Evolutionary conservation across 2,113 vertebrate species (phyloP).

Genomic region (Copsychus sechellarum): DNA sequence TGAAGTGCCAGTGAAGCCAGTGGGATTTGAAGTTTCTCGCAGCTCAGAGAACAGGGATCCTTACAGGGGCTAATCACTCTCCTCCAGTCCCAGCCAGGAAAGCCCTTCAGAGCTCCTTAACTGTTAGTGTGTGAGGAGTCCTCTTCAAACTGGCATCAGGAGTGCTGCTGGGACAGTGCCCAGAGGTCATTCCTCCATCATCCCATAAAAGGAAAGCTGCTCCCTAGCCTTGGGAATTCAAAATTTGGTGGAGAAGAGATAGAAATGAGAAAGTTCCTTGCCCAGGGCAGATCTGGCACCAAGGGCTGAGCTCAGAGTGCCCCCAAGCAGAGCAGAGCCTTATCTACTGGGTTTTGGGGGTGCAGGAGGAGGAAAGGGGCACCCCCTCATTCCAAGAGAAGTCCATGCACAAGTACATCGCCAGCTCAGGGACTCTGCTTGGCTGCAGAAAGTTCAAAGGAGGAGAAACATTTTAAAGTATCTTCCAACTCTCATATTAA

Average conservation of each 20-base stretch:
- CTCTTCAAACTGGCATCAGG: background rate
- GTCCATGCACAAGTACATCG: fast-evolving
- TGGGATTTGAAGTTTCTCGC: slow-evolving; percentile 40
- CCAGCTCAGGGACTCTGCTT: slow-evolving; percentile 24
- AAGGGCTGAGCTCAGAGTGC: background rate
- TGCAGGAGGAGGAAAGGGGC: background rate
- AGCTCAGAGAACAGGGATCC: background rate
- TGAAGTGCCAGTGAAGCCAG: slow-evolving; percentile 57
- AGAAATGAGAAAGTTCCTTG: background rate
- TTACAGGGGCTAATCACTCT: slow-evolving; percentile 3
- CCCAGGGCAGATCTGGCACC: background rate
- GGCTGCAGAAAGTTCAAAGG: slow-evolving; percentile 66
- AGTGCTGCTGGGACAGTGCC: background rate
- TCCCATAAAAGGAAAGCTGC: background rate
- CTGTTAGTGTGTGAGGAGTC: background rate
- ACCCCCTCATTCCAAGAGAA: background rate
- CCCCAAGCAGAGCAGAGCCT: background rate
- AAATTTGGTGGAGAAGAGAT: background rate
- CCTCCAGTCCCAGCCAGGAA: background rate
- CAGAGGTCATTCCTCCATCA: background rate
- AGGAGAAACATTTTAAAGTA: slow-evolving; percentile 56
- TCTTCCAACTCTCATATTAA: slow-evolving; percentile 71
- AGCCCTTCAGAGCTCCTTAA: slow-evolving; percentile 33
- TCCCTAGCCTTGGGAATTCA: background rate
- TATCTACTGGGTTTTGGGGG: background rate